Evolutionary conservation across 2,113 vertebrate species (phyloP).

Genomic region (Podiceps cristatus): DNA sequence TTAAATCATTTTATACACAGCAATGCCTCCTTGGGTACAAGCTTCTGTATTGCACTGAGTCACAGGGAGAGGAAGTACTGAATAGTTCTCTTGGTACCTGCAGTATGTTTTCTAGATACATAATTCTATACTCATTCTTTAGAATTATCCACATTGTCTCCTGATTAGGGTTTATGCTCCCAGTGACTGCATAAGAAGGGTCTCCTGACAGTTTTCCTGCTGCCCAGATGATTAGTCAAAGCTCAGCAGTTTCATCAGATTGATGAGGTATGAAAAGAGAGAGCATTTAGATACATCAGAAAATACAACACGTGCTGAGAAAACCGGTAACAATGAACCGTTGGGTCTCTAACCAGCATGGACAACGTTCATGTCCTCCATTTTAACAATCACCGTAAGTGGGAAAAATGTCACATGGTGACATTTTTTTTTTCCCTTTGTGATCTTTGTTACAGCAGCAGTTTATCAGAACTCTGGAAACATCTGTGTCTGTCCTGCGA

Average conservation of each 20-base stretch:
- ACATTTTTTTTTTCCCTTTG: neutral
- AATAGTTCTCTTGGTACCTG: neutral
- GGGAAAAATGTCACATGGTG: neutral
- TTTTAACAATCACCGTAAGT: neutral
- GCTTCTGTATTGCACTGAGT: neutral
- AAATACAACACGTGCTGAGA: neutral
- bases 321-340: neutral
- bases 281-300: neutral
- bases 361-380: neutral
- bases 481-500: neutral
- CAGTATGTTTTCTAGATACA: neutral
- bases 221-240: neutral
- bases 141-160: neutral
- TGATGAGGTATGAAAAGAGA: neutral
- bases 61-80: neutral
- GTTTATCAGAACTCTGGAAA: slow-evolving; percentile 18
- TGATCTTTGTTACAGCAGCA: neutral
- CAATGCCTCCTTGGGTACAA: neutral
- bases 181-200: neutral
- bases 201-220: neutral
- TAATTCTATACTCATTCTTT: neutral
- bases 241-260: neutral
- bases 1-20: neutral
- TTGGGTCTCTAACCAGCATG: neutral
- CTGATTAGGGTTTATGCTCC: neutral